Base-by-base conservation (phyloP, 2,797 vertebrate species). In the Sebastes dallii region DNA sequence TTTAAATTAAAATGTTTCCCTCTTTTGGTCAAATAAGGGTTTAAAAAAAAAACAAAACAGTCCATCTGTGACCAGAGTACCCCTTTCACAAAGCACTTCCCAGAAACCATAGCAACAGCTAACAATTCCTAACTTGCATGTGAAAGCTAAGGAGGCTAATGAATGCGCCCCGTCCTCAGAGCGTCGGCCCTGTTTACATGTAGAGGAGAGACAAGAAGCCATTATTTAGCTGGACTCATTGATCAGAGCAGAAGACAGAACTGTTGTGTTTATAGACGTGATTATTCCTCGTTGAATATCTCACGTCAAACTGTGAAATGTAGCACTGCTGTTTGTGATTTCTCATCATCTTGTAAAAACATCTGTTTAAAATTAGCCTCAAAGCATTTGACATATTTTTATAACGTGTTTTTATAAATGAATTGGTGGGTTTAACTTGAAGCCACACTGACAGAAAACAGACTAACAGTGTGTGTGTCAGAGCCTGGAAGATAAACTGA, bases 111-210 rank as follows among this genome's bases (percentile, higher is more conserved):
- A 65, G 90, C 78, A 92, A 94, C 91, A 30, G 2, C 62, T 29
- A 61, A 90, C 91, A 89, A 85, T 88, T 52, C 78, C 89, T 89
- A 56, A 87, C 88, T 92, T 89, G 88, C 85, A 86, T 92, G 83
- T 90, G 89, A 93, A 92, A 90, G 72, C 16, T 81, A 78, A 82
- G 62, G 72, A 65, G 76, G 78, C 85, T 77, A 82, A 83, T 83
- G 81, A 89, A 90, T 90, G 84, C n/a, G 8, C 39, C 70, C 58
- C 22, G 24, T 52, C 50, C 8, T 52, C 18, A 52, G 20, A 52
- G 50, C 20, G 50, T 54, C 70, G 16, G 60, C 73, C 80, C 73
- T 66, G 81, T 89, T 91, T 87, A 83, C 71, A 84, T 84, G 80
- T 67, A 58, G 64, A 83, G 78, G 22, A 71, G 72, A 25, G 20